Conservation (phyloP, 92 coral and sea anemone genomes). For the Porites divaricata region DNA sequence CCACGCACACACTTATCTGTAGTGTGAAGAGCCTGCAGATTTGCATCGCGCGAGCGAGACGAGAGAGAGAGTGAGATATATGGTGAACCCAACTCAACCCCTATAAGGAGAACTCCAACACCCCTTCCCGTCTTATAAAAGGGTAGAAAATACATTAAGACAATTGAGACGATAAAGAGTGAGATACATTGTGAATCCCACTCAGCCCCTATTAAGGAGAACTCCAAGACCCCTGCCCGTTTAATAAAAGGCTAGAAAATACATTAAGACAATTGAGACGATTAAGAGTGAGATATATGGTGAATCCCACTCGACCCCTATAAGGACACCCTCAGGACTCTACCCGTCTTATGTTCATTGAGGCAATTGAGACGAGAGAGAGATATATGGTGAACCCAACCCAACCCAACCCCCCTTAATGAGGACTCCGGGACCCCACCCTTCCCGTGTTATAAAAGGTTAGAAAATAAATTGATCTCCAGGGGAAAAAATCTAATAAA, state of each 20-base stretch:
- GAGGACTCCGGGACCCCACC: constrained; percentile 8
- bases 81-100: constrained; percentile 19
- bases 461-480: neutral
- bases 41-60: constrained; percentile 28
- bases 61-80: constrained; percentile 35
- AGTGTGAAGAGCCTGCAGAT: constrained; percentile 44
- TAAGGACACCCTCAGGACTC: neutral
- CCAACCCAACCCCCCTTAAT: constrained; percentile 19
- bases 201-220: neutral
- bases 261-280: neutral
- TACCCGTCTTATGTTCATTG: neutral
- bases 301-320: neutral
- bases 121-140: constrained; percentile 3
- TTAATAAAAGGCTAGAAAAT: neutral
- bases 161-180: constrained; percentile 17
- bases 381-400: neutral
- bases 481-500: neutral
- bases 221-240: neutral
- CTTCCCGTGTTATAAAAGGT: neutral
- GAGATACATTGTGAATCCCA: constrained; percentile 1
- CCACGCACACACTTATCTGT: constrained; percentile 27
- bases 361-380: neutral
- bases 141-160: neutral
- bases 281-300: neutral
- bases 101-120: constrained; percentile 9